phyloP scores from a whole-genome alignment of 2,888 invertebrate species.

The Acleris holmiana region DNA sequence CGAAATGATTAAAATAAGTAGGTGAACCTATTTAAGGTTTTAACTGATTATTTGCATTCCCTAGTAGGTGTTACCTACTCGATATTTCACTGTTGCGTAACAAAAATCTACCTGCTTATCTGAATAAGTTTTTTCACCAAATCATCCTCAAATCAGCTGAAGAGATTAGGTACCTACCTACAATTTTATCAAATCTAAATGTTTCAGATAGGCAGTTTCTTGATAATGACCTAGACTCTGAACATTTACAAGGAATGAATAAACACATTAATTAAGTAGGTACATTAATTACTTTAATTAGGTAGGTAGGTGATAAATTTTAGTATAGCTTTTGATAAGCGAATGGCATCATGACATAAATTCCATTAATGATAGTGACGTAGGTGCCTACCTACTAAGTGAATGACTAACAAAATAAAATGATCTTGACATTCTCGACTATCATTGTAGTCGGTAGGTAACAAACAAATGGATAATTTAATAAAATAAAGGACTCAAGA shows the following conservation, averaged over 20 bases:
- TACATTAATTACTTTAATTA: conserved; percentile 17
- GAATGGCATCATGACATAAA: conserved; percentile 10
- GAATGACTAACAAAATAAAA: background rate
- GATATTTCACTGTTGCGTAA: too few species aligned
- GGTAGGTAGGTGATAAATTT: conserved; percentile 15
- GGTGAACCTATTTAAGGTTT: too few species aligned
- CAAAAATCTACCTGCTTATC: background rate
- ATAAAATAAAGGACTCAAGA: too few species aligned
- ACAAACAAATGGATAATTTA: too few species aligned
- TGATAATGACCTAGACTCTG: conserved; percentile 57
- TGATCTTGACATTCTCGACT: too few species aligned
- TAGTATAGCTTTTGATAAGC: conserved; percentile 20
- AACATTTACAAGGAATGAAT: conserved; percentile 20
- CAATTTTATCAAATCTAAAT: conserved; percentile 59
- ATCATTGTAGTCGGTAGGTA: too few species aligned
- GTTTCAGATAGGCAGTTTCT: conserved; percentile 39
- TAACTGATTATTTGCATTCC: too few species aligned
- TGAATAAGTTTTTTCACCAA: conserved; percentile 39
- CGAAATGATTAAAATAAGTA: too few species aligned
- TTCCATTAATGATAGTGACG: conserved; percentile 18
- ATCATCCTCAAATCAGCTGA: conserved; percentile 50
- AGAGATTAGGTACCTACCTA: too few species aligned
- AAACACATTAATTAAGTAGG: conserved; percentile 14
- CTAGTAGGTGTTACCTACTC: too few species aligned
- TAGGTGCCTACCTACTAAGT: background rate